Evolutionary conservation across 2,888 invertebrate genomes (phyloP).

Genomic region (Thera britannica): DNA sequence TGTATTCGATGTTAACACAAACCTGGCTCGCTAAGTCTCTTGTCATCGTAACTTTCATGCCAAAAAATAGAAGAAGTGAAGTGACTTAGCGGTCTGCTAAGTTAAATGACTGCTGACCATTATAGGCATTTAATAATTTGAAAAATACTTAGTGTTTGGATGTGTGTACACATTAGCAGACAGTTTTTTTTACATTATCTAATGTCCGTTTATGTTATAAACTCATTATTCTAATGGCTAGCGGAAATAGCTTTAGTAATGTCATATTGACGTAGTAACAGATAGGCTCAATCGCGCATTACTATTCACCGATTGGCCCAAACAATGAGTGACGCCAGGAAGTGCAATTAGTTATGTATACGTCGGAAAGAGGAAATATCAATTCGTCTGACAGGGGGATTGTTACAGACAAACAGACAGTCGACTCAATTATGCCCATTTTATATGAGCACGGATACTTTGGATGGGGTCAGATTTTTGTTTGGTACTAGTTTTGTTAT

Average conservation of each 20-base stretch:
- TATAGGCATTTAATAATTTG: no score
- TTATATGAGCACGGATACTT: slow-evolving; percentile 42
- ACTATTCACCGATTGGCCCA: slow-evolving; percentile 43
- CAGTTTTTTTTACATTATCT: no score
- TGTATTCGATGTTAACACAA: no score
- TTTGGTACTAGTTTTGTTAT: not conserved
- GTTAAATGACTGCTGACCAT: no score
- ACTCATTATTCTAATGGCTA: slow-evolving; percentile 13
- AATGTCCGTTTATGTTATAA: slow-evolving; percentile 2
- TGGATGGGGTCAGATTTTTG: slow-evolving; percentile 31
- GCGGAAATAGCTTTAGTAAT: slow-evolving; percentile 27
- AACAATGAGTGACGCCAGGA: slow-evolving; percentile 76
- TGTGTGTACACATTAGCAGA: no score
- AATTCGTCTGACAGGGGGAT: slow-evolving; percentile 75
- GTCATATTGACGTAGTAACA: slow-evolving; percentile 33
- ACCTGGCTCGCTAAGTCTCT: no score
- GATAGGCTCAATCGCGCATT: slow-evolving; percentile 31
- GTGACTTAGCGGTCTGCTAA: no score
- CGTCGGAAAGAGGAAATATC: slow-evolving; percentile 82
- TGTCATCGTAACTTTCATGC: no score
- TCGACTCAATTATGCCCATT: slow-evolving; percentile 61
- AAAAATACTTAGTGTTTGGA: no score
- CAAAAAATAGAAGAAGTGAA: no score
- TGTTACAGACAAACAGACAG: slow-evolving; percentile 48
- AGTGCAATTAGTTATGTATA: slow-evolving; percentile 80